Evolutionary conservation across 1,140 invertebrate genomes (phyloP).

Genomic region (Metopolophium dirhodum): DNA sequence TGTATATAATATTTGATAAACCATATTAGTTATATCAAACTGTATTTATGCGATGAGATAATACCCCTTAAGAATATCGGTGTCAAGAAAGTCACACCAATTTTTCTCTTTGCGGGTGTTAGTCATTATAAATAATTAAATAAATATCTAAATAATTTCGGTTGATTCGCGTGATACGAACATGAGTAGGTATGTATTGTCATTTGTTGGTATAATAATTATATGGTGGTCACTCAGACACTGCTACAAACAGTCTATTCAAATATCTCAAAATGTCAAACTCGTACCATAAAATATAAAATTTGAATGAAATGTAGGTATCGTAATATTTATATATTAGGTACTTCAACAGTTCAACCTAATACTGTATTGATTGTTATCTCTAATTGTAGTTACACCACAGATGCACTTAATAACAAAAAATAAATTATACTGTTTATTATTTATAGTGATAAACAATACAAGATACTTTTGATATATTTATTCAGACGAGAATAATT

Average conservation of each 20-base stretch:
- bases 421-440: not conserved
- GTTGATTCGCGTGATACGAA: not conserved
- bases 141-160: no score
- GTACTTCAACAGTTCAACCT: not conserved
- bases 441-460: not conserved
- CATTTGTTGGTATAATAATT: no score
- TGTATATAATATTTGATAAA: no score
- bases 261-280: not conserved
- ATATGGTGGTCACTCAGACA: not conserved
- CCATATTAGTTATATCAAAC: no score
- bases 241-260: not conserved
- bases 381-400: no score
- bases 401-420: not conserved
- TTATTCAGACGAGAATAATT: not conserved
- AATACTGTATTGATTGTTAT: not conserved
- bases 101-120: no score
- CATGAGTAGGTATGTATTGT: not conserved
- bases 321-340: not conserved
- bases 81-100: no score
- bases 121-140: no score
- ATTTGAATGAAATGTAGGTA: not conserved
- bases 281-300: not conserved
- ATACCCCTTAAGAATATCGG: no score
- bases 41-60: no score
- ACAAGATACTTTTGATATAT: not conserved